These are phyloP conservation scores for Gonioctena quinquepunctata DNA, from an alignment of 1,140 invertebrate genomes.

Conservation along the genomic window DNA sequence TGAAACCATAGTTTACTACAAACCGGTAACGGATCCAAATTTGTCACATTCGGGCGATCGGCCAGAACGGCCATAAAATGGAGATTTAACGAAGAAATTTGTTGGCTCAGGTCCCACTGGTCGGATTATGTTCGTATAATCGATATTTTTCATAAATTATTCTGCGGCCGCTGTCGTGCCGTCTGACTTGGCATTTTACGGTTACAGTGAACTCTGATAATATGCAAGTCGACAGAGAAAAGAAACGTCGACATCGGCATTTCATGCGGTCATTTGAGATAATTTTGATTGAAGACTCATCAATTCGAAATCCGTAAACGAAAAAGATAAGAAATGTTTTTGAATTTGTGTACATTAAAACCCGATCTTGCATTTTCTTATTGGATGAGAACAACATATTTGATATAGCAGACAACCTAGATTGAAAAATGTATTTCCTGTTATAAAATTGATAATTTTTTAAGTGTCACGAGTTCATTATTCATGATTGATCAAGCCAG, in stretches of 20 bases:
- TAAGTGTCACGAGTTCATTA: too few relatives aligned
- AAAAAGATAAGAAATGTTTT: too few relatives aligned
- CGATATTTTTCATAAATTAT: constrained; percentile 10
- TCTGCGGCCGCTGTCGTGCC: not conserved
- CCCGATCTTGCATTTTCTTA: too few relatives aligned
- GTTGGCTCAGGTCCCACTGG: not conserved
- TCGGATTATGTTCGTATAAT: not conserved
- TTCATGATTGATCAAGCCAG: too few relatives aligned
- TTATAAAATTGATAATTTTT: too few relatives aligned
- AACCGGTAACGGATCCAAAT: not conserved
- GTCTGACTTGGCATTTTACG: not conserved
- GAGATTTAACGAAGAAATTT: not conserved
- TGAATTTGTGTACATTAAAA: too few relatives aligned
- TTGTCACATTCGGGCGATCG: not conserved
- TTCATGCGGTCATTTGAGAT: not conserved
- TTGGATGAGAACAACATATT: too few relatives aligned
- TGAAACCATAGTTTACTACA: not conserved
- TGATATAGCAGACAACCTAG: too few relatives aligned
- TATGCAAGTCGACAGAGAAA: not conserved
- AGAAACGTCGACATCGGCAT: not conserved
- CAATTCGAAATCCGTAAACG: too few relatives aligned
- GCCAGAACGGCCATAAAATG: not conserved
- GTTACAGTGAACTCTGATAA: not conserved
- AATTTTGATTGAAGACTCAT: not conserved
- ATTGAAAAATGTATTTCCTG: too few relatives aligned